Evolutionary conservation across 2,888 invertebrate species (phyloP), one percentile per base, ranked within the genome.

Genomic region (Ornithoptera alexandrae): DNA sequence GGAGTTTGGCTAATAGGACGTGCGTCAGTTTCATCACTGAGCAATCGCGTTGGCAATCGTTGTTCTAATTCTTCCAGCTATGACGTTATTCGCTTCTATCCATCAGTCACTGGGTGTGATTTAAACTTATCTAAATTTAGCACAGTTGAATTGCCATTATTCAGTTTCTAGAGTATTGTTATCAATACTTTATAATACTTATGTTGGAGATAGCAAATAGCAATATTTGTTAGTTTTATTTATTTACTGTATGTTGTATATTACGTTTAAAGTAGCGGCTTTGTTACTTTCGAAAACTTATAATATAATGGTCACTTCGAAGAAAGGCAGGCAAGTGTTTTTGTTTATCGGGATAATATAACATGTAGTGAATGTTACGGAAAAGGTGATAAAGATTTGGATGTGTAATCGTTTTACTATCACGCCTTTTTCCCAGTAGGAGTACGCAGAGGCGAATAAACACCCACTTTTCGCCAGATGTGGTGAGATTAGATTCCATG

Each of bases 1-100:
- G 22, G 22, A 50, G 20, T 61, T 57, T 58, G 69, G 59, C 62
- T 39, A 36, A 22, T 57, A 39, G 50, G n/a, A 30, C n/a, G 53
- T 53, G 46, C 17, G 65, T 58, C 64, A 66, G 58, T 62, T 69
- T 50, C 6, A 62, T 62, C 17, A 61, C 53, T 69, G 70, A 66
- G 59, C 69, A 62, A 69, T 50, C 30, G 46, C 46, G 36, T 67
- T 70, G 70, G 70, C 70, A 70, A 62, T 59, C 57, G 58, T 36
- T 66, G 39, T 36, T 59, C 63, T 60, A 70, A 39, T 70, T 70
- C 63, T 70, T 70, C 59, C 66, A 70, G 59, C 46, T 58, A 50
- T 30, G 69, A 70, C 58, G 58, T 30, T 50, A 63, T 18, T 36
- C 36, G 36, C 50, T 59, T 22, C 36, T 64, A n/a, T 63, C 50